Base-by-base conservation (phyloP, 2,797 vertebrate species). In the Synaphobranchus kaupii region DNA sequence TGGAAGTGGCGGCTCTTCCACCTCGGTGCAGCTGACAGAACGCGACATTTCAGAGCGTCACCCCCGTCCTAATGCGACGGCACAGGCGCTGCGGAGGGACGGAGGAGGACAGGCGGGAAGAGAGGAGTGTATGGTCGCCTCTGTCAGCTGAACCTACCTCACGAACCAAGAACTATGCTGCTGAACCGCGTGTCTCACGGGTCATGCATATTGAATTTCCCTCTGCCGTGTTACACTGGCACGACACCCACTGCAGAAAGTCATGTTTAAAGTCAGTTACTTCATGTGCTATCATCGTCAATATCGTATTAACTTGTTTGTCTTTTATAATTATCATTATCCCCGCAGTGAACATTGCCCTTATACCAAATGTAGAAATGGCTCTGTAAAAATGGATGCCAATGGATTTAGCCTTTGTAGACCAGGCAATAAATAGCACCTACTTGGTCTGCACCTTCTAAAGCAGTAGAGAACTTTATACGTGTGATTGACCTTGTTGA, bases 11-110 rank as follows among this genome's bases (percentile, higher is more conserved):
- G 3, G 63, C 54, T 86, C 66, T 86, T 86, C 85, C 85, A 17
- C 47, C 71, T 76, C 85, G 52, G 28, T 34, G 85, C 85, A 86
- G 47, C 85, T 86, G 85, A 76, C 66, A 86, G 85, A 52, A 5
- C 25, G 15, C 13, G n/a, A 25, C 3, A 73, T 52, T 28, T 85
- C 83, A 84, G 31, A 22, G 54, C 31, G 8, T 5, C 8, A 66
- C 58, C 34, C 22, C 34, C 17, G 15, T 31, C 48, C 28, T 84
- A 39, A 84, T 10, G 39, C 4, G 56, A 58, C 13, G 39, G 15
- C 83, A 83, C 25, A 56, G 52, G 81, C 50, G 31, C 83, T 20
- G 83, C 31, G 12, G 56, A 39, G 83, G 58, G 56, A 66, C 3
- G 5, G 83, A 22, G 58, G 31, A 47, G 63, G n/a, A 66, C 63